phyloP scores from a whole-genome alignment of 2,888 invertebrate genomes.

The Celastrina argiolus region DNA sequence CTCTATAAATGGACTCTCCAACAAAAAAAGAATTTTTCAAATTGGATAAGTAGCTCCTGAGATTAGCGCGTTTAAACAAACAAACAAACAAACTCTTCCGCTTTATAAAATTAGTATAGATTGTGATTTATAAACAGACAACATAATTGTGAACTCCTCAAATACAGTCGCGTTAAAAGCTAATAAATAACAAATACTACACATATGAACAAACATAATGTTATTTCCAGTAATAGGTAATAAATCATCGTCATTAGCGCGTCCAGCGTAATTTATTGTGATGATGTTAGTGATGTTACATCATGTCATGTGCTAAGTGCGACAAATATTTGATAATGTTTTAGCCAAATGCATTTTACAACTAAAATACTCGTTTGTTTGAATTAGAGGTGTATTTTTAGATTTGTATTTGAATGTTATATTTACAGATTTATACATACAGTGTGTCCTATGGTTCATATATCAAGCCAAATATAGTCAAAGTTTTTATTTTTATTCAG shows the following conservation, averaged over 20 bases:
- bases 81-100: too few relatives aligned
- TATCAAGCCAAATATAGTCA: too few relatives aligned
- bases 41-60: too few relatives aligned
- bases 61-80: too few relatives aligned
- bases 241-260: constrained; percentile 1
- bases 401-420: background rate
- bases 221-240: background rate
- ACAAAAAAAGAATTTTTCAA: too few relatives aligned
- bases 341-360: background rate
- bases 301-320: background rate
- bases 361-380: background rate
- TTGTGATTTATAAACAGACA: too few relatives aligned
- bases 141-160: too few relatives aligned
- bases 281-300: background rate
- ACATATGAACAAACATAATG: background rate
- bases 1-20: too few relatives aligned
- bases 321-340: constrained; percentile 3
- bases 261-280: background rate
- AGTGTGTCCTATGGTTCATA: too few relatives aligned
- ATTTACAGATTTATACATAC: too few relatives aligned
- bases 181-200: background rate
- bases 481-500: too few relatives aligned
- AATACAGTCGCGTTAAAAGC: background rate
- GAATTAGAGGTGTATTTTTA: background rate
- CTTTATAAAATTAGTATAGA: too few relatives aligned